Evolutionary conservation across 2,888 invertebrate genomes (phyloP), one percentile per base, ranked within the genome.

Genomic region (Machimus atricapillus): DNA sequence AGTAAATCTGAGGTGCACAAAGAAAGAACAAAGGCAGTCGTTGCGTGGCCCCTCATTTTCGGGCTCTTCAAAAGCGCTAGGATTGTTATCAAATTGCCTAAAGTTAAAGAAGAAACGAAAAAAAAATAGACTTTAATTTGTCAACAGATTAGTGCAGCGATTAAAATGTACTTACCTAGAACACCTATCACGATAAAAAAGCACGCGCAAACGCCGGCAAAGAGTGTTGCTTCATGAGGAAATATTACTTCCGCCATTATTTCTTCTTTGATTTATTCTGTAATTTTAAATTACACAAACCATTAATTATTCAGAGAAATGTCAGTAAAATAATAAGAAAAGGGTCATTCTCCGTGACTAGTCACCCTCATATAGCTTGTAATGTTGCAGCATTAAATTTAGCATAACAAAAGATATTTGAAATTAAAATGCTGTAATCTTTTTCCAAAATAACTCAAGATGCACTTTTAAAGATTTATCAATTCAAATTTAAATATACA

Each of bases 21-120:
- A 16, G 97, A 97, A 88, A 97, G 94, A 46, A 97, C 97, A 92
- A 97, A 97, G 90, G 97, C 96, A 4, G 97, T 97, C 1, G 97
- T 97, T 85, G 97, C 97, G 92, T 97, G 97, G 14, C 95, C 94
- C 40, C 97, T 94, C 85, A 97, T 94, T 93, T 96, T 97, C 6
- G 96, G 95, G 90, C 96, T 96, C 92, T 95, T 95, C 58, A 96
- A 92, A 87, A 97, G 93, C 0, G 97, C 97, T 89, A 97, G 92
- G 82, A 97, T 95, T 23, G 97, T 97, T 88, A 97, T 94, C 66
- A 96, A 93, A 93, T 97, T 97, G 88, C 97, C 97, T 97, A 94
- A 27, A 93, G 31, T 40, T 31, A 14, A 40, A 79, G 37, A 14
- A 58, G 46, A 83, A 19, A 19, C 74, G 79, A 78, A 23, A 74